Conservation (phyloP, 2,113 vertebrate genomes). For the Meles meles region DNA sequence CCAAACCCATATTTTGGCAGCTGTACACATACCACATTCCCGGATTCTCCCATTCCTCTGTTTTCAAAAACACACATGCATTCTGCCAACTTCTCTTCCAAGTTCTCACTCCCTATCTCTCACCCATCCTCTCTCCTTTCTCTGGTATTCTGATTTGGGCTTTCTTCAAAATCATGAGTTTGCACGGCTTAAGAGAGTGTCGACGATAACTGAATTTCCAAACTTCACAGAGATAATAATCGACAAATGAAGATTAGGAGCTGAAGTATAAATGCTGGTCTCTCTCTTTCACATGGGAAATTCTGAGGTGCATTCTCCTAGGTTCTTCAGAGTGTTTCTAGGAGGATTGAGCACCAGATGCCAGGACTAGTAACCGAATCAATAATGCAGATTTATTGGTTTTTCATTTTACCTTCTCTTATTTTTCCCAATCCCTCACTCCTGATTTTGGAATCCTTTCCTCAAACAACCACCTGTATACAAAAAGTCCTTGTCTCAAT, state of each 20-base stretch:
- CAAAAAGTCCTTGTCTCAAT: not conserved
- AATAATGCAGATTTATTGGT: not conserved
- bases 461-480: not conserved
- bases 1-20: not conserved
- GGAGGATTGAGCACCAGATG: not conserved
- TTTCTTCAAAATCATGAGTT: not conserved
- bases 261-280: not conserved
- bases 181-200: not conserved
- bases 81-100: not conserved
- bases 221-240: not conserved
- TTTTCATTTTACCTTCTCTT: not conserved
- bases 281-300: not conserved
- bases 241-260: not conserved
- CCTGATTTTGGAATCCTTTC: not conserved
- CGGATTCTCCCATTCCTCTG: not conserved
- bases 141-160: not conserved
- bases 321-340: not conserved
- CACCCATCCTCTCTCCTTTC: rapidly evolving
- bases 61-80: not conserved
- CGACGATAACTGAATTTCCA: not conserved
- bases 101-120: rapidly evolving
- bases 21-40: not conserved
- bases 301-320: not conserved
- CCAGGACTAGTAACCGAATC: not conserved
- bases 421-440: not conserved